phyloP scores from a whole-genome alignment of 2,888 invertebrate genomes.

The Drosophila antonietae region DNA sequence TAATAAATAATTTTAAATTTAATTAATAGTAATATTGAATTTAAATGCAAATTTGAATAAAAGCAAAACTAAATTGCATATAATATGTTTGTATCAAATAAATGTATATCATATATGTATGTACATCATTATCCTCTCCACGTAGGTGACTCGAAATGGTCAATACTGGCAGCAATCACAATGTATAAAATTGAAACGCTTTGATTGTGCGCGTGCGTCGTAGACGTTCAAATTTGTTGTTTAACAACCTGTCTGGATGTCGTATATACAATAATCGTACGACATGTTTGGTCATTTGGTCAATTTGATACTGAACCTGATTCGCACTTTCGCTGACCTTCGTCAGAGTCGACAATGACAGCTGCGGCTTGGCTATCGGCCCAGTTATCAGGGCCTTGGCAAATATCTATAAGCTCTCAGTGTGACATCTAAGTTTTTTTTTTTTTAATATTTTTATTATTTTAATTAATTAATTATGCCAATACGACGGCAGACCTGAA shows the following conservation, averaged over 20 bases:
- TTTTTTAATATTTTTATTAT: not conserved
- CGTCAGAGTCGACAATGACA: conserved; percentile 15
- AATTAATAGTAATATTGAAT: no score
- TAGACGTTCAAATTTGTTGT: conserved; percentile 37
- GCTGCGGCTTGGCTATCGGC: conserved; percentile 19
- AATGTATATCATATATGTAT: no score
- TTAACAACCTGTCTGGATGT: conserved; percentile 35
- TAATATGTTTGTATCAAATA: no score
- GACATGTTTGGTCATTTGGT: conserved; percentile 34
- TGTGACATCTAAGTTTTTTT: conserved; percentile 12
- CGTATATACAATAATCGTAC: conserved; percentile 40
- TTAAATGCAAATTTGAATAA: no score
- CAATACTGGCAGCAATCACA: not conserved
- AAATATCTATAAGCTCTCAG: conserved; percentile 3
- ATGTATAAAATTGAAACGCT: not conserved
- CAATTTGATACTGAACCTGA: conserved; percentile 20
- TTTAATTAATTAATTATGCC: conserved; percentile 34
- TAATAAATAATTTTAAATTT: not conserved
- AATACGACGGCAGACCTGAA: not conserved
- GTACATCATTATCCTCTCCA: no score
- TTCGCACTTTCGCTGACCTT: conserved; percentile 36
- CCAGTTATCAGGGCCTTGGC: conserved; percentile 26
- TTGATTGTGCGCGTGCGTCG: conserved; percentile 23
- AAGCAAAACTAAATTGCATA: no score
- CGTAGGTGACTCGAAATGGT: conserved; percentile 9